phyloP scores from a whole-genome alignment of 2,113 vertebrate genomes.

The Petrocephalus microphthalmus region DNA sequence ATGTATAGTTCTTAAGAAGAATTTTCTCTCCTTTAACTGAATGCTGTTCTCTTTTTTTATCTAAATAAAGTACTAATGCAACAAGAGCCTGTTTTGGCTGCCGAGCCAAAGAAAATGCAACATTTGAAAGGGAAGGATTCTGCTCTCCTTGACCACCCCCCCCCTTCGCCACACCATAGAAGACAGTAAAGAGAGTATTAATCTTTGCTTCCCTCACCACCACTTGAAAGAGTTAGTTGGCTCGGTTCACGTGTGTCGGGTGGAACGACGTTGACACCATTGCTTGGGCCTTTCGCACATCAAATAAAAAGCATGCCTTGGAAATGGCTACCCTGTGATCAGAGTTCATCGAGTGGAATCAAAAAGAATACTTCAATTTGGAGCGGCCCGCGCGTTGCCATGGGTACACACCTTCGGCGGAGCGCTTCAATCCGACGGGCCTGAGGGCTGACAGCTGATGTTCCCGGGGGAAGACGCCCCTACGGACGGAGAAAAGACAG shows the following conservation, averaged over 20 bases:
- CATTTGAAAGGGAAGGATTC: not conserved
- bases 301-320: not conserved
- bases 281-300: not conserved
- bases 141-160: not conserved
- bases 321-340: slow-evolving; percentile 12
- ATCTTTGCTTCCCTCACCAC: not conserved
- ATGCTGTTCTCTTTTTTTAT: not conserved
- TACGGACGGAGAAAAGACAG: not conserved
- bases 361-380: slow-evolving; percentile 10
- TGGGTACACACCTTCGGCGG: not conserved
- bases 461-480: not conserved
- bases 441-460: not conserved
- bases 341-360: slow-evolving; percentile 12
- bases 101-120: not conserved
- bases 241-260: not conserved
- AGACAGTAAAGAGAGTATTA: not conserved
- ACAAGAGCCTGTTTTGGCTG: not conserved
- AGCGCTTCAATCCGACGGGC: not conserved
- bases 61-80: not conserved
- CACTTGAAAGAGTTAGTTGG: not conserved
- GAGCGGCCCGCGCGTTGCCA: not conserved
- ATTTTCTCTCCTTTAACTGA: not conserved
- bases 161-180: not conserved
- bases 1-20: not conserved
- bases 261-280: not conserved